These are phyloP conservation scores for Oreotrochilus melanogaster DNA, from an alignment of 2,113 vertebrate genomes.

Conservation along the genomic window DNA sequence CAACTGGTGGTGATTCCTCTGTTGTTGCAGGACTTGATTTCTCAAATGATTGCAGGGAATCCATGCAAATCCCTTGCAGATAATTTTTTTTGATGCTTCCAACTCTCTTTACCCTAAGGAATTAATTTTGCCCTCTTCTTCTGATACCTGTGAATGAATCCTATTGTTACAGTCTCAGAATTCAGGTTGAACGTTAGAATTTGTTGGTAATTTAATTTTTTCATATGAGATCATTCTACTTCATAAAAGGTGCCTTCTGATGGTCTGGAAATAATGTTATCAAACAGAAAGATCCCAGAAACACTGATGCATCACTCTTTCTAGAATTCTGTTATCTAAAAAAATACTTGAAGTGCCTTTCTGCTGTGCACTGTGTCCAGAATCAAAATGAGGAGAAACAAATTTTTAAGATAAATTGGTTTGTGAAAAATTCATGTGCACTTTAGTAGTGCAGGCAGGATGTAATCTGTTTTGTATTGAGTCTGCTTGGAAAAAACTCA, in stretches of 20 bases:
- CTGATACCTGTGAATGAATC: neutral
- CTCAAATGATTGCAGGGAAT: neutral
- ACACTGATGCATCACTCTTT: conserved; percentile 15
- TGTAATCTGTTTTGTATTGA: conserved; percentile 84
- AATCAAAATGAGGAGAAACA: conserved; percentile 77
- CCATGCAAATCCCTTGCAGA: neutral
- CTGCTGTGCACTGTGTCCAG: conserved; percentile 67
- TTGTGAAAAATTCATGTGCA: conserved; percentile 85
- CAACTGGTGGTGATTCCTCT: neutral
- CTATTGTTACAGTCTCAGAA: neutral
- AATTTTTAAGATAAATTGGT: conserved; percentile 82
- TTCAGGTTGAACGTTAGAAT: neutral
- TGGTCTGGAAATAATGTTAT: conserved; percentile 14
- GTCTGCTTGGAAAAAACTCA: conserved; percentile 60
- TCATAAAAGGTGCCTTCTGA: conserved; percentile 38
- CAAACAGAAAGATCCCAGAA: conserved; percentile 24
- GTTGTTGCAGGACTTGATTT: neutral
- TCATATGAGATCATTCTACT: conserved; percentile 33
- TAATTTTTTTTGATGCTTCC: neutral
- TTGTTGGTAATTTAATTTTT: conserved; percentile 30
- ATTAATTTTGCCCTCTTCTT: neutral
- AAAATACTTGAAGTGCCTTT: conserved; percentile 70
- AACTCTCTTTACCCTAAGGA: neutral
- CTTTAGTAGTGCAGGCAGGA: conserved; percentile 78
- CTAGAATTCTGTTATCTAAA: conserved; percentile 59